phyloP scores from a whole-genome alignment of 2,888 invertebrate genomes.

The Epistrophe eligans region DNA sequence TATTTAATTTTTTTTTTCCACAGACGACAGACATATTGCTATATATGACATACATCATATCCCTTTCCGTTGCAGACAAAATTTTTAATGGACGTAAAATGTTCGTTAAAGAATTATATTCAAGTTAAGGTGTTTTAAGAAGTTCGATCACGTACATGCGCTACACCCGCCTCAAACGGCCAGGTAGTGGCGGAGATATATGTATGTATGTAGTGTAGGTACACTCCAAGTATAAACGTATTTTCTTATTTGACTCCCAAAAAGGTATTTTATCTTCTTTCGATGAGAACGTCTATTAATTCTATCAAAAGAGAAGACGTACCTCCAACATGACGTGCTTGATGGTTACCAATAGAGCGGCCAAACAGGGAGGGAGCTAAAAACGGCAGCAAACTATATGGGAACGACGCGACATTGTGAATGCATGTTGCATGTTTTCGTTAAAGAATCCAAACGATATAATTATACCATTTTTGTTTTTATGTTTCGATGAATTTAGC shows the following conservation, averaged over 20 bases:
- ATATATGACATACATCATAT: slow-evolving; percentile 31
- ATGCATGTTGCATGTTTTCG: slow-evolving; percentile 59
- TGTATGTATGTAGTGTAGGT: background rate
- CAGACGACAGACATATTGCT: slow-evolving; percentile 20
- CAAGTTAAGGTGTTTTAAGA: slow-evolving; percentile 32
- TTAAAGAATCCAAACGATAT: slow-evolving; percentile 44
- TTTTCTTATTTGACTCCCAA: slow-evolving; percentile 5
- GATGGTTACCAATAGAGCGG: no score
- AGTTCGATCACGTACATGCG: slow-evolving; percentile 67
- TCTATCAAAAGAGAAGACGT: slow-evolving; percentile 29
- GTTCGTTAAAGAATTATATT: slow-evolving; percentile 40
- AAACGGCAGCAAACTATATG: background rate
- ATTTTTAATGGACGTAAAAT: slow-evolving; percentile 41
- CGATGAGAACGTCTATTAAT: slow-evolving; percentile 47
- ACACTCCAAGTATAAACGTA: slow-evolving; percentile 32
- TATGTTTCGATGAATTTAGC: slow-evolving; percentile 46
- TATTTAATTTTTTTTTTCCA: background rate
- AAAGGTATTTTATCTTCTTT: slow-evolving; percentile 45
- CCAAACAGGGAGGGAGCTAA: no score
- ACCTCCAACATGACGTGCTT: background rate
- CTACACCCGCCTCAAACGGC: slow-evolving; percentile 21
- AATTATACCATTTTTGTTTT: slow-evolving; percentile 63
- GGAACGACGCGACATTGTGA: slow-evolving; percentile 30
- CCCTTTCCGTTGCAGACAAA: slow-evolving; percentile 61
- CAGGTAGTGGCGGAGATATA: slow-evolving; percentile 23